A percentile compares a stretch with the other conserved stretches of the same genome.
Conservation (phyloP, 2,113 vertebrate species). For the Heterochromis multidens region DNA sequence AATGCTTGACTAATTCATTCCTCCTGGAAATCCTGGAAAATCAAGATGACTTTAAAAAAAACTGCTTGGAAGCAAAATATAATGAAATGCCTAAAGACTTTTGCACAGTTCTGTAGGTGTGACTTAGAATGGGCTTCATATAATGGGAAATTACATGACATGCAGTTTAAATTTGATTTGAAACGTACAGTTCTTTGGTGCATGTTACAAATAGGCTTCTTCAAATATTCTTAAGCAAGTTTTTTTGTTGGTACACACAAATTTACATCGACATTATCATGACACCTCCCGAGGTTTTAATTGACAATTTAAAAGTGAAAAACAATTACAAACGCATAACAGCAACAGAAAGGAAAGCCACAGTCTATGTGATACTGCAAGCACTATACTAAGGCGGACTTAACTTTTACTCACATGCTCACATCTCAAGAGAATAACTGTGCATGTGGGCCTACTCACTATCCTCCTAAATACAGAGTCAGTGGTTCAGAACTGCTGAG, state of each 20-base stretch:
- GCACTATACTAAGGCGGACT: not conserved
- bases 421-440: slow-evolving; percentile 30
- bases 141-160: not conserved
- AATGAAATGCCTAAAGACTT: not conserved
- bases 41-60: not conserved
- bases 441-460: slow-evolving; percentile 14
- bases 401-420: not conserved
- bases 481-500: slow-evolving; percentile 63
- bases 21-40: not conserved
- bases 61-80: not conserved
- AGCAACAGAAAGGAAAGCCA: not conserved
- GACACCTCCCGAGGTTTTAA: not conserved
- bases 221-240: too few relatives aligned
- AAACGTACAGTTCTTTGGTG: not conserved
- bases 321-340: not conserved
- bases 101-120: not conserved
- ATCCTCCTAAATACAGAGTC: slow-evolving; percentile 48
- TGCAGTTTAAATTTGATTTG: not conserved
- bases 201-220: too few relatives aligned
- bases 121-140: not conserved
- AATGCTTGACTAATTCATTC: too few relatives aligned
- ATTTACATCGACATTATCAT: not conserved
- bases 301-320: not conserved
- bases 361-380: not conserved
- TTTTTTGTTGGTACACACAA: too few relatives aligned